phyloP scores from a whole-genome alignment of 2,797 vertebrate genomes.

The Catamblyrhynchus diadema region DNA sequence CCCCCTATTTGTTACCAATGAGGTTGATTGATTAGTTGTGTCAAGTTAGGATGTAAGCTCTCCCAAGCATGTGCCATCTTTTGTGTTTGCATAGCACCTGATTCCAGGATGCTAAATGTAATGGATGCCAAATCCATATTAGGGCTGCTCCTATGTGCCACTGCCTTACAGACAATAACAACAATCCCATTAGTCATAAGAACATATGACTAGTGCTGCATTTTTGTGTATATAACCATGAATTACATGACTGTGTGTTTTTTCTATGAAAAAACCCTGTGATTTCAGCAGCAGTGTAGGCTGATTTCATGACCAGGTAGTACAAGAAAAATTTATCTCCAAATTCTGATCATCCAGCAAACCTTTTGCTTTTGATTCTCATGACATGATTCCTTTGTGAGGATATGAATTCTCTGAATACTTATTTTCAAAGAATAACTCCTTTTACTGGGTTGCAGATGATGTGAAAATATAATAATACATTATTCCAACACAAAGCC shows the following conservation, averaged over 20 bases:
- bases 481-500: neutral
- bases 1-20: neutral
- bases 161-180: neutral
- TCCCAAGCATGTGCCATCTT: neutral
- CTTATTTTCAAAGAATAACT: conserved; percentile 6
- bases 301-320: neutral
- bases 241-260: neutral
- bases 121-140: neutral
- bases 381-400: neutral
- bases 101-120: neutral
- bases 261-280: neutral
- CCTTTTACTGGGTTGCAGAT: neutral
- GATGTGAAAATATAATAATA: conserved; percentile 33
- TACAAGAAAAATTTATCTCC: neutral
- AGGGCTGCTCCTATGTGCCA: neutral
- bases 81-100: neutral
- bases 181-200: neutral
- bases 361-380: neutral
- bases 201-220: neutral
- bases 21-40: neutral
- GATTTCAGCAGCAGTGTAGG: neutral
- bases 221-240: neutral
- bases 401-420: conserved; percentile 1
- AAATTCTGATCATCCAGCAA: neutral
- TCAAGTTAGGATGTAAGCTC: neutral